Percentiles rank a stretch among this genome's conserved stretches.
Evolutionary conservation across 2,888 invertebrate species (phyloP).

Genomic region (Lochmaea capreae): DNA sequence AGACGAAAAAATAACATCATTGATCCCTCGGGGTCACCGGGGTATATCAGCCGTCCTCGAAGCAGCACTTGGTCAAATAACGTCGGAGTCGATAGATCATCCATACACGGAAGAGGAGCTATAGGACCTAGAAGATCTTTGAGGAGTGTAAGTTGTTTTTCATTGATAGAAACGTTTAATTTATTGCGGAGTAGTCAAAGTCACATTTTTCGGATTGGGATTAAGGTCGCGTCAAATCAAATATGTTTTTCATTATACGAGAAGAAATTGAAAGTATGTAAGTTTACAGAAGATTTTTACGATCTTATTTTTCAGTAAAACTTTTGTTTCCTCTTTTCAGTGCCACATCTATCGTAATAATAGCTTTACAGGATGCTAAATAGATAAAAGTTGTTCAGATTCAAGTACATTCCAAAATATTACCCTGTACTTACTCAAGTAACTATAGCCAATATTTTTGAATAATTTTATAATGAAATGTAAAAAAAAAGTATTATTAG

Average conservation of each 20-base stretch:
- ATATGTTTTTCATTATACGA: background rate
- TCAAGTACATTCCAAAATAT: too few species aligned
- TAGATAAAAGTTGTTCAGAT: too few species aligned
- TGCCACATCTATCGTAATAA: too few species aligned
- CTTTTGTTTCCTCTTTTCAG: too few species aligned
- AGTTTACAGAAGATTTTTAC: too few species aligned
- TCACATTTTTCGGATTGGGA: background rate
- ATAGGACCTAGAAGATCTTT: constrained; percentile 42
- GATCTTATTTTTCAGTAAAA: too few species aligned
- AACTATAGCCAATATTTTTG: too few species aligned
- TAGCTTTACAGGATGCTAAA: too few species aligned
- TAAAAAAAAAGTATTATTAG: too few species aligned
- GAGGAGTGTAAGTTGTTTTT: constrained; percentile 37
- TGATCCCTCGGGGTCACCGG: constrained; percentile 17
- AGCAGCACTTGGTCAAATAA: constrained; percentile 37
- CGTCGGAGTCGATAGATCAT: constrained; percentile 8
- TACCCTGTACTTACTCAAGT: too few species aligned
- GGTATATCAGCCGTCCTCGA: constrained; percentile 38
- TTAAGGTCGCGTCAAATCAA: background rate
- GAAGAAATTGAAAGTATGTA: too few species aligned
- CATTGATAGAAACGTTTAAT: background rate
- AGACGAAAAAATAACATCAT: constrained; percentile 26
- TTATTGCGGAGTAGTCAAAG: constrained; percentile 15
- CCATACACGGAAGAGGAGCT: constrained; percentile 24
- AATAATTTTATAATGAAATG: too few species aligned